phyloP scores from a whole-genome alignment of 2,888 invertebrate species.

The Ophioninae sp. region DNA sequence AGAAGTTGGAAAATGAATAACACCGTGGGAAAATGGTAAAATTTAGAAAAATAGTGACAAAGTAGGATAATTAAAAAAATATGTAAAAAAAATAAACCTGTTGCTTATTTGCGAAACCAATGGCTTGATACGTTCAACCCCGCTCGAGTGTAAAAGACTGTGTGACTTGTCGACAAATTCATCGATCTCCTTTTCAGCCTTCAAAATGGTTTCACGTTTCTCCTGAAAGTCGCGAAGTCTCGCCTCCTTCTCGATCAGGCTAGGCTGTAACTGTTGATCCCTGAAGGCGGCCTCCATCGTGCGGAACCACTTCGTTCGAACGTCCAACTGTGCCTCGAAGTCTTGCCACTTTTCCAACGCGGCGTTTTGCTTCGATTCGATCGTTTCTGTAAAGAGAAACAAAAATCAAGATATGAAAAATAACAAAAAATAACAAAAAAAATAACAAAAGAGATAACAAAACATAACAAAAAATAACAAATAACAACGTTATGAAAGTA shows the following conservation, averaged over 20 bases:
- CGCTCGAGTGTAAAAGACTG: constrained; percentile 90
- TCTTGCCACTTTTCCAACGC: constrained; percentile 92
- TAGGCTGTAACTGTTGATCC: constrained; percentile 92
- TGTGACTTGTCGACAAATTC: constrained; percentile 95
- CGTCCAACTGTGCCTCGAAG: constrained; percentile 91
- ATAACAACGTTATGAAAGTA: not conserved
- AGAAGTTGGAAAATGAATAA: not conserved
- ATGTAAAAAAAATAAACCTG: constrained; percentile 79
- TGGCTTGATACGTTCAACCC: constrained; percentile 92
- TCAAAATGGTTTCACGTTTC: constrained; percentile 88
- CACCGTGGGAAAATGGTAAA: too few species aligned
- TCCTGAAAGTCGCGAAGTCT: constrained; percentile 88
- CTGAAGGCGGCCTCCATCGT: constrained; percentile 91
- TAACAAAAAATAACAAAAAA: not conserved
- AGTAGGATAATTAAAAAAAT: too few species aligned
- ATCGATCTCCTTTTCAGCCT: constrained; percentile 93
- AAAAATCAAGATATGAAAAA: not conserved
- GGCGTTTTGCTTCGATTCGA: constrained; percentile 88
- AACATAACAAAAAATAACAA: not conserved
- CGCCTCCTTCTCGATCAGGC: constrained; percentile 90
- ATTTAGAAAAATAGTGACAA: too few species aligned
- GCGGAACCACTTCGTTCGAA: constrained; percentile 93
- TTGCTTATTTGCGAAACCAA: constrained; percentile 94
- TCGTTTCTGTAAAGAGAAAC: constrained; percentile 79
- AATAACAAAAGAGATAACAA: too few species aligned